Percentiles rank a stretch among this genome's conserved stretches.
Evolutionary conservation across 2,797 vertebrate genomes (phyloP).

Genomic region (Tinamus major): DNA sequence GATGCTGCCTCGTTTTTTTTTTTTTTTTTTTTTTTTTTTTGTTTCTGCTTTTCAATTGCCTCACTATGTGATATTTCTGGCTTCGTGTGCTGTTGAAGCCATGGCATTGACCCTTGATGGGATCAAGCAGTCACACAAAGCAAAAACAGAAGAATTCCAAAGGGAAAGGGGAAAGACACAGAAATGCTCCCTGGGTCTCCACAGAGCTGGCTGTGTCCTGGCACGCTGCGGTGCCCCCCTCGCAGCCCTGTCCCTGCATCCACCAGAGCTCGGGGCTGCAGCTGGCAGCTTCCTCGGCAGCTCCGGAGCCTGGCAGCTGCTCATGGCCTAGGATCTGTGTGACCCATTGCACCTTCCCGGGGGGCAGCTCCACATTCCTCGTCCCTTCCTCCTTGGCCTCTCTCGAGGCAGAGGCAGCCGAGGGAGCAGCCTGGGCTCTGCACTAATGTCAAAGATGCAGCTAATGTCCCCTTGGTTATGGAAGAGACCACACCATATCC

Average conservation of each 20-base stretch:
- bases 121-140: neutral
- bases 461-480: neutral
- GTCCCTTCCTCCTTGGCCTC: neutral
- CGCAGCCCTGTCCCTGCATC: neutral
- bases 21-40: neutral
- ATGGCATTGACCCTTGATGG: neutral
- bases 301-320: neutral
- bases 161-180: neutral
- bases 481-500: neutral
- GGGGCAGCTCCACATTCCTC: too few relatives aligned
- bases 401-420: neutral
- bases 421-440: neutral
- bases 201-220: accelerated
- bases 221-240: neutral
- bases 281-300: neutral
- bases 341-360: too few relatives aligned
- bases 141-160: neutral
- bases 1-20: neutral
- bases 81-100: accelerated
- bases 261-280: neutral
- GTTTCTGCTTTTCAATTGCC: neutral
- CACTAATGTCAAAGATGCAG: neutral
- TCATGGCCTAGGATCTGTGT: too few relatives aligned
- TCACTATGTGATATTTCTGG: neutral
- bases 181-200: neutral